A percentile compares a stretch with the other conserved stretches of the same genome.
phyloP scores from a whole-genome alignment of 2,888 invertebrate genomes.

The Agrotis clavis region DNA sequence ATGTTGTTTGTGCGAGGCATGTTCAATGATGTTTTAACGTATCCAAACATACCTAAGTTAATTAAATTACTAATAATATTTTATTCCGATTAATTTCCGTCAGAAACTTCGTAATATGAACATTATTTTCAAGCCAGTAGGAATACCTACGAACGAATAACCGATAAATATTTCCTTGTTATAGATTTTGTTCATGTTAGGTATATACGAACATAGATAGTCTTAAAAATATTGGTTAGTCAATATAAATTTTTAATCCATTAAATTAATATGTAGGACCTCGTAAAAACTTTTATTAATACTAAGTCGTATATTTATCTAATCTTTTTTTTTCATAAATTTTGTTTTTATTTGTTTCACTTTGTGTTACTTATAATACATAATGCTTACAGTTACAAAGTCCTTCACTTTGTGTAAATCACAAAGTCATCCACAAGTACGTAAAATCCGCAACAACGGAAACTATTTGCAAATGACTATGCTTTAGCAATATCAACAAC shows the following conservation, averaged over 20 bases:
- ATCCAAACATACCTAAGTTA: too few species aligned
- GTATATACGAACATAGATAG: too few species aligned
- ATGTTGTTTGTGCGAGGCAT: background rate
- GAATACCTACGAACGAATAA: background rate
- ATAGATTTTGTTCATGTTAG: background rate
- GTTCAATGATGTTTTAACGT: background rate
- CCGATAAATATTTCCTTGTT: background rate
- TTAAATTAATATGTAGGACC: too few species aligned
- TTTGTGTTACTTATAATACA: background rate
- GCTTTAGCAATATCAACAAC: background rate
- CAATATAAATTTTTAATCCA: background rate
- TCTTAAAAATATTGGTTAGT: background rate
- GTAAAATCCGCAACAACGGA: background rate
- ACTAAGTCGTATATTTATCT: too few species aligned
- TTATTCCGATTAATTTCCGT: too few species aligned
- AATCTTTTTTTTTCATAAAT: too few species aligned
- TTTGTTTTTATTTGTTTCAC: background rate
- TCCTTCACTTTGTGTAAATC: conserved; percentile 11
- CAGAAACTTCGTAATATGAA: too few species aligned
- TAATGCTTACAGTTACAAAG: background rate
- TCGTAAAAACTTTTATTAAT: too few species aligned
- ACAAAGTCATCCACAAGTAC: background rate
- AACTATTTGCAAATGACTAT: background rate
- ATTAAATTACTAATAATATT: too few species aligned
- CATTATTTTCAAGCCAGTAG: too few species aligned